Evolutionary conservation across 2,888 invertebrate species (phyloP).

Genomic region (Acanthosoma haemorrhoidale): DNA sequence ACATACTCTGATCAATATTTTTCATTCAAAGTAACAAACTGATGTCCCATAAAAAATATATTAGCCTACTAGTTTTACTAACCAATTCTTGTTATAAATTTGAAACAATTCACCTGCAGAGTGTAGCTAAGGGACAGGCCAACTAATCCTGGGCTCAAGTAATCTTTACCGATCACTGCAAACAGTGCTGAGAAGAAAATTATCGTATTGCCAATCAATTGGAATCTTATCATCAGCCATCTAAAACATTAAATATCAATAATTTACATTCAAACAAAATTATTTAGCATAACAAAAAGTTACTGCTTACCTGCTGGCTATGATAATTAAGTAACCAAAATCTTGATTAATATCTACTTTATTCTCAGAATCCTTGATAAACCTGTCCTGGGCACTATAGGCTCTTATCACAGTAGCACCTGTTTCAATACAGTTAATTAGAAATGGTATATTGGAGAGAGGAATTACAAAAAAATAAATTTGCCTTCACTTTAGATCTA

Average conservation of each 20-base stretch:
- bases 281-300: not conserved
- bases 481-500: too few relatives aligned
- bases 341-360: conserved; percentile 89
- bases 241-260: conserved; percentile 47
- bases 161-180: conserved; percentile 73
- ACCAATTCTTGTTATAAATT: too few relatives aligned
- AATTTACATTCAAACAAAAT: not conserved
- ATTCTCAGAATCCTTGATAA: conserved; percentile 79
- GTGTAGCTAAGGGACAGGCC: conserved; percentile 70
- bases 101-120: conserved; percentile 33
- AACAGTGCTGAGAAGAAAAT: conserved; percentile 92
- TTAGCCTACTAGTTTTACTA: too few relatives aligned
- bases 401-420: conserved; percentile 72
- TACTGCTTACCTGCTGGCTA: conserved; percentile 64
- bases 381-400: conserved; percentile 71
- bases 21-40: too few relatives aligned
- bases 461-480: too few relatives aligned
- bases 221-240: conserved; percentile 91
- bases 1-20: too few relatives aligned
- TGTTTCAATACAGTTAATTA: too few relatives aligned
- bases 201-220: conserved; percentile 93
- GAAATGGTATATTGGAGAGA: too few relatives aligned
- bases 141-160: conserved; percentile 68
- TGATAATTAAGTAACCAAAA: conserved; percentile 85
- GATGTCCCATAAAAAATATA: too few relatives aligned